These are phyloP conservation scores for Stramonita haemastoma DNA, from an alignment of 2,888 invertebrate species.

Conservation along the genomic window DNA sequence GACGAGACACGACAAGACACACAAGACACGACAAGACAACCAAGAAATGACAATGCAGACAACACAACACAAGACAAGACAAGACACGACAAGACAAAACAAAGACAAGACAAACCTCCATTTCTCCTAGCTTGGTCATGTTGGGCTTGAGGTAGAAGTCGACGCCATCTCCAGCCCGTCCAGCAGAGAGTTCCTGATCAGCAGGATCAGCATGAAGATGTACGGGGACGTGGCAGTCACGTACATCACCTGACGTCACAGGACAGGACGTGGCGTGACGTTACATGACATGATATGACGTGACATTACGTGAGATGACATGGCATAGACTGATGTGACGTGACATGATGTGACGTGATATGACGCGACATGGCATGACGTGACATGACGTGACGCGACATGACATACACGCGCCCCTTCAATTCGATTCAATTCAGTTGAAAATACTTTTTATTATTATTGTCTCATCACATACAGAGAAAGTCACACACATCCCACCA, in stretches of 20 bases:
- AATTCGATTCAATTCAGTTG: background rate
- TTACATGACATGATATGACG: constrained; percentile 50
- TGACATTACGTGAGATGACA: constrained; percentile 39
- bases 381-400: background rate
- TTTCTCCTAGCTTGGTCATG: constrained; percentile 83
- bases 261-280: background rate
- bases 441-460: background rate
- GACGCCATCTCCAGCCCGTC: constrained; percentile 86
- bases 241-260: constrained; percentile 71
- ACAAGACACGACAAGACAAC: too few relatives aligned
- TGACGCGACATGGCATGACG: background rate
- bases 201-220: constrained; percentile 70
- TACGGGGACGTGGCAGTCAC: constrained; percentile 74
- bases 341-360: background rate
- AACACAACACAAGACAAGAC: too few relatives aligned
- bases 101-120: constrained; percentile 75
- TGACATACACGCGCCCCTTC: background rate
- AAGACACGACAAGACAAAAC: too few relatives aligned
- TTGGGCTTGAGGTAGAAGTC: constrained; percentile 86
- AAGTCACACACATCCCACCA: background rate
- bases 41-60: too few relatives aligned
- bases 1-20: too few relatives aligned
- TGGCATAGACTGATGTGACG: background rate
- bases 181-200: constrained; percentile 69
- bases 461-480: background rate